Evolutionary conservation across 2,113 vertebrate genomes (phyloP), one percentile per base, ranked within the genome.

Genomic region (Catharus minimus): DNA sequence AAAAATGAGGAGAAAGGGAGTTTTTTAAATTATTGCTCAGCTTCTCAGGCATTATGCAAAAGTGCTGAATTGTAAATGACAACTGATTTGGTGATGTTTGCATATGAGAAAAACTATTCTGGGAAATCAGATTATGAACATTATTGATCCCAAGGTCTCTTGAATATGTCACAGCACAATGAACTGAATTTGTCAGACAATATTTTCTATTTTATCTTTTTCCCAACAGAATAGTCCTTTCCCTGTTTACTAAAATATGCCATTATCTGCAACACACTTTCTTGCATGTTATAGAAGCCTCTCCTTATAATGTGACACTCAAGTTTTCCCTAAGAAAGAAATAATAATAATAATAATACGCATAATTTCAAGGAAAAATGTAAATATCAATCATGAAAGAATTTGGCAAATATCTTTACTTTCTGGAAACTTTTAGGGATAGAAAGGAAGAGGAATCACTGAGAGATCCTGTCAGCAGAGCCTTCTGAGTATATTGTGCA

Each of bases 51-150:
- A 33, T 90, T 94, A 82, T 83, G 74, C 55, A 87, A 10, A 94
- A 89, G 18, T 53, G 21, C 27, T 86, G 55, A 94, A 79, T 53
- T 86, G 66, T 73, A 88, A 92, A 86, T 73, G 69, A 62, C 27
- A 69, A 28, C 13, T 1, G 3, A 78, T 79, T 86, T 90, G 33
- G 53, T 86, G 49, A 49, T 86, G 73, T 81, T 93, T 94, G 55
- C 66, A 66, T 66, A 73, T 39, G 46, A 83, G 46, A 82, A 81
- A 81, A 83, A 56, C 20, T 76, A 92, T 90, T 95, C 73, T 88
- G 79, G 76, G 88, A 94, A 88, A 95, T 90, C 61, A 95, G 61
- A 88, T 88, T 78, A 86, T 86, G 38, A 92, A 82, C 84, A 78
- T 90, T 90, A 84, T 84, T 73, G 86, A 92, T 92, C 62, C 55